phyloP scores from a whole-genome alignment of 2,888 invertebrate species.

The Tetramorium bicarinatum region DNA sequence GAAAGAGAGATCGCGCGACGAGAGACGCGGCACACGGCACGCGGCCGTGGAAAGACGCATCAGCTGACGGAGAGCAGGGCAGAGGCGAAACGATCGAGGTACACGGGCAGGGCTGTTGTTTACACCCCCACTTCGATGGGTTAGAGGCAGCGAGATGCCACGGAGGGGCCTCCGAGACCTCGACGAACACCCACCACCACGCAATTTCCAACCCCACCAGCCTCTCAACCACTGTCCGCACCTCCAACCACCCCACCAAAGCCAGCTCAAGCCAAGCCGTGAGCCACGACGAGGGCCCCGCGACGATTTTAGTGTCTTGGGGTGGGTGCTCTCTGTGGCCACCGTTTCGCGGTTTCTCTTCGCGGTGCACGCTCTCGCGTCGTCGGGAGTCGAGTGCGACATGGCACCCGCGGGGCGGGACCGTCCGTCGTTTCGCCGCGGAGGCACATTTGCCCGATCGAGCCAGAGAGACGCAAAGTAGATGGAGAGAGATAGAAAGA shows the following conservation, averaged over 20 bases:
- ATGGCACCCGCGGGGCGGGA: slow-evolving; percentile 56
- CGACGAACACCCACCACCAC: slow-evolving; percentile 85
- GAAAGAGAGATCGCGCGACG: slow-evolving; percentile 71
- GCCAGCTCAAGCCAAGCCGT: slow-evolving; percentile 84
- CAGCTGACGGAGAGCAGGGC: slow-evolving; percentile 76
- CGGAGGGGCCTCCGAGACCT: slow-evolving; percentile 85
- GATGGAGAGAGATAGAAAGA: background rate
- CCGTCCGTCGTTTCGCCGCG: background rate
- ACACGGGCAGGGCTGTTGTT: slow-evolving; percentile 83
- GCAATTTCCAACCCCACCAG: slow-evolving; percentile 87
- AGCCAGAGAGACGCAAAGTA: slow-evolving; percentile 3
- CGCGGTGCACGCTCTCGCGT: slow-evolving; percentile 31
- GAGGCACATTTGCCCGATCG: background rate
- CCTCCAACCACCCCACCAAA: slow-evolving; percentile 86
- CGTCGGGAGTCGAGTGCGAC: slow-evolving; percentile 71
- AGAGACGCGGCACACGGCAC: background rate
- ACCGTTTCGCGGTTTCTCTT: slow-evolving; percentile 82
- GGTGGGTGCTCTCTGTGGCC: slow-evolving; percentile 85
- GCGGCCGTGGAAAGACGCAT: slow-evolving; percentile 53
- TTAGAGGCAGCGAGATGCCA: slow-evolving; percentile 83
- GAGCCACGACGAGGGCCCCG: slow-evolving; percentile 85
- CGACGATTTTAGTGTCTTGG: slow-evolving; percentile 86
- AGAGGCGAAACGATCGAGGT: slow-evolving; percentile 75
- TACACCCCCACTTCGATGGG: slow-evolving; percentile 85
- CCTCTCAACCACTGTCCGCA: slow-evolving; percentile 86